Evolutionary conservation across 1,140 invertebrate species (phyloP).

Genomic region (Chironomus striatipennis): DNA sequence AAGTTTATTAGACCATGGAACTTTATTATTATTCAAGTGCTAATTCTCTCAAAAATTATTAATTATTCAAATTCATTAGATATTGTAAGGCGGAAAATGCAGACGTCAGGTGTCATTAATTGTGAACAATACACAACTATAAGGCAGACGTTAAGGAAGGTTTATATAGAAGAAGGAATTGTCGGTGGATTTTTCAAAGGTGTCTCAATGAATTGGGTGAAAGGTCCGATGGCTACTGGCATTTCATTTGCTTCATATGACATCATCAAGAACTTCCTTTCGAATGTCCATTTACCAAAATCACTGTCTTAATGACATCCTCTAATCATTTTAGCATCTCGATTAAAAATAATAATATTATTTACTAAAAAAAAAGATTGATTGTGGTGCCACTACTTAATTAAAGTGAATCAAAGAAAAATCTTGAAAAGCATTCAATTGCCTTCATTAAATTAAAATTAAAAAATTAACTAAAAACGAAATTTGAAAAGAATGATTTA

Average conservation of each 20-base stretch:
- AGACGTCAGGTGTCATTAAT: conserved; percentile 34
- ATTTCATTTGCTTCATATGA: conserved; percentile 97
- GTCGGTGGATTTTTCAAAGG: conserved; percentile 93
- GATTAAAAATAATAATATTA: too few relatives aligned
- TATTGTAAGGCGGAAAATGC: conserved; percentile 39
- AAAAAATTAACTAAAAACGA: too few relatives aligned
- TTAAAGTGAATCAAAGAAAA: too few relatives aligned
- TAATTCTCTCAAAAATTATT: not conserved
- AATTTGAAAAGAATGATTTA: too few relatives aligned
- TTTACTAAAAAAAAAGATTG: too few relatives aligned
- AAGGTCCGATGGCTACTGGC: conserved; percentile 96
- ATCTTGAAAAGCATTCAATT: not conserved
- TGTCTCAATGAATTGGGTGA: conserved; percentile 98
- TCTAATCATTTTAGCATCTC: too few relatives aligned
- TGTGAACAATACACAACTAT: conserved; percentile 33
- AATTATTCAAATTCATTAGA: conserved; percentile 28
- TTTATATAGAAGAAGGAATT: conserved; percentile 72
- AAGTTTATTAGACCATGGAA: not conserved
- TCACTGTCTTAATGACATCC: not conserved
- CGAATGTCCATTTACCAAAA: not conserved
- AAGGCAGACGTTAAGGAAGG: conserved; percentile 33
- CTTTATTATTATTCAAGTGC: not conserved
- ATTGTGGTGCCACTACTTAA: conserved; percentile 4
- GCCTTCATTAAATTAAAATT: not conserved
- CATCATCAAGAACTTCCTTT: conserved; percentile 55